phyloP scores from a whole-genome alignment of 2,888 invertebrate genomes.

The Dorcus hopei region DNA sequence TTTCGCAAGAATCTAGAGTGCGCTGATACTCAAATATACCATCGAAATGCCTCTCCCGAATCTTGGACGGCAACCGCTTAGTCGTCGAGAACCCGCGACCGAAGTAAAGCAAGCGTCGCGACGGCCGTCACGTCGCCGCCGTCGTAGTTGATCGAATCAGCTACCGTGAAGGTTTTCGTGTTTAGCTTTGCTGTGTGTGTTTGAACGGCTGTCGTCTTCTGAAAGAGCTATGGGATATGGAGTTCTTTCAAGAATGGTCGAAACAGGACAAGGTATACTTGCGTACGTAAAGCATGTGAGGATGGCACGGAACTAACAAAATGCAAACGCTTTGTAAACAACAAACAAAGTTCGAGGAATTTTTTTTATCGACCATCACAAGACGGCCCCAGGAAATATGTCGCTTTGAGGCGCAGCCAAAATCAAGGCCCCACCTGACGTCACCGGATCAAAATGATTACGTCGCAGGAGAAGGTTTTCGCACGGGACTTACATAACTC shows the following conservation, averaged over 20 bases:
- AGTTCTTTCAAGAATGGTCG: constrained; percentile 50
- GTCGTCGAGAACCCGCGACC: constrained; percentile 36
- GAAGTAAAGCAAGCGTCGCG: constrained; percentile 7
- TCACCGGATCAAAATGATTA: too few species aligned
- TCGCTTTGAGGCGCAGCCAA: too few species aligned
- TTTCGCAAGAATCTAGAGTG: neutral
- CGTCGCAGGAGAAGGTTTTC: too few species aligned
- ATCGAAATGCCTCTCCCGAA: constrained; percentile 40
- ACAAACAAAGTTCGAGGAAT: too few species aligned
- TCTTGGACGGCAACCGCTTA: constrained; percentile 40
- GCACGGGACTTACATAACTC: too few species aligned
- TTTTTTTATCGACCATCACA: too few species aligned
- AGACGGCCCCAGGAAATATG: too few species aligned
- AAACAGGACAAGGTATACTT: constrained; percentile 22
- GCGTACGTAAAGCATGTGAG: neutral
- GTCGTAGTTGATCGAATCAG: neutral
- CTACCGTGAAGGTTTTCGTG: too few species aligned
- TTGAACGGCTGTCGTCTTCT: too few species aligned
- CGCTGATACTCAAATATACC: constrained; percentile 1
- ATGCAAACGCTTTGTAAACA: neutral
- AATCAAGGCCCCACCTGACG: too few species aligned
- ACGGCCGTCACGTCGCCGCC: constrained; percentile 1
- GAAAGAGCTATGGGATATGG: constrained; percentile 46
- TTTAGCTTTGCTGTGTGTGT: too few species aligned
- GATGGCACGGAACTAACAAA: too few species aligned